phyloP scores from a whole-genome alignment of 2,113 vertebrate species.

The Aix galericulata region DNA sequence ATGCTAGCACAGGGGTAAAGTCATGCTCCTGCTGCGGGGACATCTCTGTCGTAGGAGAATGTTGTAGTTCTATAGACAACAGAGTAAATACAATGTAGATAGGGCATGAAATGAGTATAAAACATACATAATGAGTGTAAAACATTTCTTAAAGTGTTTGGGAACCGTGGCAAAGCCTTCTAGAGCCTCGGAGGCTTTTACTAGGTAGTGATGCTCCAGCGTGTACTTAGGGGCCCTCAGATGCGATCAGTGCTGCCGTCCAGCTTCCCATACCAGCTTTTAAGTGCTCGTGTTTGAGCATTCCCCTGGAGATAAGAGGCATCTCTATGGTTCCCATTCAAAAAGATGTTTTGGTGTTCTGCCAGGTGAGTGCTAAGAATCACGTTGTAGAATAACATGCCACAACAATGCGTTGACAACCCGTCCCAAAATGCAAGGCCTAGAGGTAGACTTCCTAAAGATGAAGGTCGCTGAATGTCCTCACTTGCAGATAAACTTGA shows the following conservation, averaged over 20 bases:
- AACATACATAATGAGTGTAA: background rate
- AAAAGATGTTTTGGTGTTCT: background rate
- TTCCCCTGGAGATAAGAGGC: background rate
- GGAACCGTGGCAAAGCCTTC: background rate
- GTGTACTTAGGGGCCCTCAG: background rate
- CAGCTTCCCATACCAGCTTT: background rate
- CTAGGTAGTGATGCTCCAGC: background rate
- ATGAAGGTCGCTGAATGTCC: background rate
- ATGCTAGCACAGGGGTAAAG: background rate
- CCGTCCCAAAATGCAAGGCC: background rate
- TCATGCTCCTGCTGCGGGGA: background rate
- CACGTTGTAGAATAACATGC: background rate
- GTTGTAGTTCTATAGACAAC: background rate
- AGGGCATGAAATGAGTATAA: background rate
- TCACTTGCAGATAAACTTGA: conserved; percentile 31
- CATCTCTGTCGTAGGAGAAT: background rate
- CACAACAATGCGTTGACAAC: background rate
- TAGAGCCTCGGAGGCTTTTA: background rate
- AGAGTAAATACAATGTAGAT: background rate
- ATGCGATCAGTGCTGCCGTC: background rate
- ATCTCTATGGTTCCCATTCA: background rate
- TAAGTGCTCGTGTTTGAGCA: background rate
- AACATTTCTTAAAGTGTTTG: background rate
- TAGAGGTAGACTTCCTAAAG: background rate
- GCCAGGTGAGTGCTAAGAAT: background rate